Evolutionary conservation across 2,113 vertebrate genomes (phyloP).

Genomic region (Rhombomys opimus): DNA sequence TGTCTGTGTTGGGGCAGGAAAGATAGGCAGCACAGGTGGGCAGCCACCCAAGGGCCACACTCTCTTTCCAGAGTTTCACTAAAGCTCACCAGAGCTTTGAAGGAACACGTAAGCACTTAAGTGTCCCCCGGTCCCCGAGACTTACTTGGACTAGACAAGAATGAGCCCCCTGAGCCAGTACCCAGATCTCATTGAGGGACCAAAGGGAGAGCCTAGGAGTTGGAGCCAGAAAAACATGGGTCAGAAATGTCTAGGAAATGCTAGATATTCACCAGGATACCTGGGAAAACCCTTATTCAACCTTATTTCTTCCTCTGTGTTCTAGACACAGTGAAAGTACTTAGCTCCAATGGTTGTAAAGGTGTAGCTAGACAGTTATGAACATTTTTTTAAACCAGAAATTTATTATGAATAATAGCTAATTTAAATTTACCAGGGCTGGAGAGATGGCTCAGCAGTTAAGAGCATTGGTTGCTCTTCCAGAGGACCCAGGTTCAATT

Average conservation of each 20-base stretch:
- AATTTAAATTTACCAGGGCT: not conserved
- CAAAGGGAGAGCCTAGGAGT: not conserved
- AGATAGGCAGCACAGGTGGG: not conserved
- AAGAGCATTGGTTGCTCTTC: no score
- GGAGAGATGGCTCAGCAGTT: no score
- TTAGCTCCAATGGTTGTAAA: slow-evolving; percentile 3
- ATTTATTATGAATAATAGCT: not conserved
- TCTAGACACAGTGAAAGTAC: not conserved
- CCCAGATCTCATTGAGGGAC: not conserved
- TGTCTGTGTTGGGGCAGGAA: not conserved
- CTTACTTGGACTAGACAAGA: not conserved
- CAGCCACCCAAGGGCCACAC: not conserved
- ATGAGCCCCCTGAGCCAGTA: not conserved
- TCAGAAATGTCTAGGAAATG: not conserved
- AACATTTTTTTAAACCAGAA: slow-evolving; percentile 21
- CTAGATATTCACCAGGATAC: not conserved
- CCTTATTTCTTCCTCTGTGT: not conserved
- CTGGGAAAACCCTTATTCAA: not conserved
- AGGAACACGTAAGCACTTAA: not conserved
- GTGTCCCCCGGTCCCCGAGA: not conserved
- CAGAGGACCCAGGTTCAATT: no score
- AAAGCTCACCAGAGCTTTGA: not conserved
- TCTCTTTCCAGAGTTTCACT: not conserved
- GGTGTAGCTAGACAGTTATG: slow-evolving; percentile 10
- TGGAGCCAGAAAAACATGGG: not conserved